Conservation (phyloP, 2,113 vertebrate species). For the Tor tambroides region DNA sequence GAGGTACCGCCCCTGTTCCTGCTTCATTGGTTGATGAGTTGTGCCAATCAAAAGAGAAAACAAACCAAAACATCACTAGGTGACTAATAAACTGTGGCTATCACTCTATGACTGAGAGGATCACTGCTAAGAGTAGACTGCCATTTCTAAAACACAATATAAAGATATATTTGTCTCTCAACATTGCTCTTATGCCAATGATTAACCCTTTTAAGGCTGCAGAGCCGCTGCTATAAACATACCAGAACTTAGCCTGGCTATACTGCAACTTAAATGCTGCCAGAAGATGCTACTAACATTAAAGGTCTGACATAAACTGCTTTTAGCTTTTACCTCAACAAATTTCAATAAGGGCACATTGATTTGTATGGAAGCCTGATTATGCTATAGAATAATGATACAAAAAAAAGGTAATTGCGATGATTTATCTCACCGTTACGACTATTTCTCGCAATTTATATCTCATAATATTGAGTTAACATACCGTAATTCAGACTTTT, state of each 20-base stretch:
- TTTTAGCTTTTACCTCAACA: neutral
- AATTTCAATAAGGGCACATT: neutral
- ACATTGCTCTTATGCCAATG: neutral
- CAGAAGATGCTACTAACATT: neutral
- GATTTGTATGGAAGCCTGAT: neutral
- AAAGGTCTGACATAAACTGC: neutral
- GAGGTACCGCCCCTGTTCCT: conserved; percentile 9
- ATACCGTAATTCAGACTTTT: neutral
- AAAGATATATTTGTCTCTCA: neutral
- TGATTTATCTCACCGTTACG: neutral
- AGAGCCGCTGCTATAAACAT: neutral
- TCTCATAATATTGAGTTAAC: neutral
- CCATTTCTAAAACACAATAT: neutral
- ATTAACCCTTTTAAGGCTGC: neutral
- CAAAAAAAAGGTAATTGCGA: neutral
- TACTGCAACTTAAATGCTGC: neutral
- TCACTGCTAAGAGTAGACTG: neutral
- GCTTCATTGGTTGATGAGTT: conserved; percentile 2
- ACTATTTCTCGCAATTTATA: neutral
- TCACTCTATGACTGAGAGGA: neutral
- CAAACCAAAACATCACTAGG: neutral
- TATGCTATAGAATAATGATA: neutral
- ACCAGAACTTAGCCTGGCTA: neutral
- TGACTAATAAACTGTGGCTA: neutral
- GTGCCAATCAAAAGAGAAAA: conserved; percentile 9